Evolutionary conservation across 1,140 invertebrate genomes (phyloP).

Genomic region (Solenopsis invicta): DNA sequence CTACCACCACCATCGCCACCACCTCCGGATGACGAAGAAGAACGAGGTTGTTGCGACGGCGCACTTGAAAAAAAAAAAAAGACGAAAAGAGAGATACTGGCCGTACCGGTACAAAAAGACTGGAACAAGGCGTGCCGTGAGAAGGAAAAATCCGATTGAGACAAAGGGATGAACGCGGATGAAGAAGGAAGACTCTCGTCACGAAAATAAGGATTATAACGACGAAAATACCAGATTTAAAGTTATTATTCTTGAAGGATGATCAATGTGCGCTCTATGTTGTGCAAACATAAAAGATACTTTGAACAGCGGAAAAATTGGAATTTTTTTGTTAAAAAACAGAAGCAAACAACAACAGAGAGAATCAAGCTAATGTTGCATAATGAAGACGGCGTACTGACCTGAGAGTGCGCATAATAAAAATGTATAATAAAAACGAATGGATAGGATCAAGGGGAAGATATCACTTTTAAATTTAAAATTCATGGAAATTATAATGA

Average conservation of each 20-base stretch:
- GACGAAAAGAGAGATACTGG: constrained; percentile 21
- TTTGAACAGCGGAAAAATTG: background rate
- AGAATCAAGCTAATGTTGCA: background rate
- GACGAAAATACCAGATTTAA: constrained; percentile 25
- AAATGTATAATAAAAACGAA: background rate
- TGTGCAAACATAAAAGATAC: background rate
- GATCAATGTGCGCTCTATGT: background rate
- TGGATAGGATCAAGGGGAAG: background rate
- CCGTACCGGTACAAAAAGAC: constrained; percentile 31
- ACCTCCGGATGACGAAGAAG: constrained; percentile 55
- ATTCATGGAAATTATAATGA: constrained; percentile 41
- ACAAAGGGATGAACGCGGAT: constrained; percentile 3
- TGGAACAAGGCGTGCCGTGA: constrained; percentile 39
- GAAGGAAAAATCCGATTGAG: constrained; percentile 50
- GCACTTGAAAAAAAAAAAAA: constrained; percentile 38
- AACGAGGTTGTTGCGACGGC: constrained; percentile 60
- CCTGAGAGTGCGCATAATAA: background rate
- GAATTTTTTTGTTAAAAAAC: background rate
- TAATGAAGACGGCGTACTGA: background rate
- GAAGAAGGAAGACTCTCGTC: constrained; percentile 19
- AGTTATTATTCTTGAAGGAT: constrained; percentile 38
- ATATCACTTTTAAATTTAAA: constrained; percentile 33
- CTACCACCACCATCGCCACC: background rate
- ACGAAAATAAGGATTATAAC: background rate
- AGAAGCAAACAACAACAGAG: background rate